Base-by-base conservation (phyloP, 2,888 invertebrate genomes). In the Anoplius nigerrimus region DNA sequence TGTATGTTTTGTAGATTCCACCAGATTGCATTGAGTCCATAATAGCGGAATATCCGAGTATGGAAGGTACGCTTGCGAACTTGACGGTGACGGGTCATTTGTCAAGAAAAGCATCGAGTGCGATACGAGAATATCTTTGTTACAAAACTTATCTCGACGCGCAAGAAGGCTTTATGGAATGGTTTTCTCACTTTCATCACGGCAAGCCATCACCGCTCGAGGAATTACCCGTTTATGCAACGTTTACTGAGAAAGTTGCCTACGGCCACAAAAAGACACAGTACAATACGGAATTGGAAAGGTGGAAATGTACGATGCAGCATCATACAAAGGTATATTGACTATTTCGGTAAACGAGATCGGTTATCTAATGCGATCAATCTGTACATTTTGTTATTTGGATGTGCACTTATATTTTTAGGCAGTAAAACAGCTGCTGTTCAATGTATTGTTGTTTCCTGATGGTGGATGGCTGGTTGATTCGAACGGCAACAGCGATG, bases 401-500 rank as follows among this genome's bases (percentile, higher is more conserved):
- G 57, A 53, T 48, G 34, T 54, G 57, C 63, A 53, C 56, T 42
- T 75, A 79, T 66, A 67, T 21, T 55, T 86, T 88, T 83, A 91
- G 93, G 94, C 92, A 64, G 94, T 96, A 0, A 94, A 94, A 80
- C 93, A 93, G 71, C 91, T 94, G 60, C 90, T 98, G 6, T 96
- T 95, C 88, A 97, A 97, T 89, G 94, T 98, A 0, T 87, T 98
- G 45, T 88, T 96, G 11, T 98, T 98, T 86, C 96, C 97, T 2
- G 95, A 96, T 79, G 95, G 93, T 24, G 97, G 98, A 4, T 98
- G 98, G 98, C 91, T 98, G 68, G 92, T 93, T 53, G 97, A 97
- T 86, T 91, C 92, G 16, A 91, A 88, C 75, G 90, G 91, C 54
- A 89, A 90, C 8, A 61, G 16, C n/a, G 68, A 64, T 4, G 77